Evolutionary conservation across 1,140 invertebrate species (phyloP).

Genomic region (Telenomus remus): DNA sequence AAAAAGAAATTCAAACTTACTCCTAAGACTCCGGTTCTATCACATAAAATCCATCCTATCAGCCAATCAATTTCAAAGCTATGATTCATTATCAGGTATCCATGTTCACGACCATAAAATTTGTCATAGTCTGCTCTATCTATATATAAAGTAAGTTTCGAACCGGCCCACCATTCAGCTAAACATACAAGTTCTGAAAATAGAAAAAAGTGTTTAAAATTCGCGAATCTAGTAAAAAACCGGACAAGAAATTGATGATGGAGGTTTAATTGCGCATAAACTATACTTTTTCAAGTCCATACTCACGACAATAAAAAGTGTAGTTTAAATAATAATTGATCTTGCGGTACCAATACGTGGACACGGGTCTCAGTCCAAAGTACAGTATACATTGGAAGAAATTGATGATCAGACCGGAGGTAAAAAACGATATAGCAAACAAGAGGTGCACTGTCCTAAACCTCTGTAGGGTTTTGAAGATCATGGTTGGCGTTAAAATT

Average conservation of each 20-base stretch:
- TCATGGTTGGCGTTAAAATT: constrained; percentile 53
- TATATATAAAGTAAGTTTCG: constrained; percentile 83
- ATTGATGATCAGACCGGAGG: constrained; percentile 91
- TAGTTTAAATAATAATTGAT: constrained; percentile 95
- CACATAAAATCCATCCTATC: constrained; percentile 90
- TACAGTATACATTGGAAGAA: constrained; percentile 86
- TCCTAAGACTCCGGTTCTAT: constrained; percentile 85
- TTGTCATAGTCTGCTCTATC: constrained; percentile 87
- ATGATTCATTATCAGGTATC: constrained; percentile 95
- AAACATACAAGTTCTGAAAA: constrained; percentile 91
- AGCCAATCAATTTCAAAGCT: constrained; percentile 97
- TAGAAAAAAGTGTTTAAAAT: too few relatives aligned
- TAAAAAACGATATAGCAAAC: constrained; percentile 92
- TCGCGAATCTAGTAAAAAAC: too few relatives aligned
- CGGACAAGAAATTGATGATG: constrained; percentile 16
- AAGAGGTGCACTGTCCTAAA: constrained; percentile 84
- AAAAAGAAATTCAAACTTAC: constrained; percentile 78
- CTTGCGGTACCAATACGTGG: constrained; percentile 87
- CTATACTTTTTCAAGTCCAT: constrained; percentile 26
- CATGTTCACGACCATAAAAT: constrained; percentile 91
- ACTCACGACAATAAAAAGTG: constrained; percentile 93
- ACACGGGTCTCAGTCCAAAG: constrained; percentile 83
- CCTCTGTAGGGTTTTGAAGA: constrained; percentile 77
- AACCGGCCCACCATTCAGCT: constrained; percentile 93
- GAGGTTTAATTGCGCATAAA: neutral